phyloP scores from a whole-genome alignment of 2,797 vertebrate genomes.

The Arctocebus calabarensis region DNA sequence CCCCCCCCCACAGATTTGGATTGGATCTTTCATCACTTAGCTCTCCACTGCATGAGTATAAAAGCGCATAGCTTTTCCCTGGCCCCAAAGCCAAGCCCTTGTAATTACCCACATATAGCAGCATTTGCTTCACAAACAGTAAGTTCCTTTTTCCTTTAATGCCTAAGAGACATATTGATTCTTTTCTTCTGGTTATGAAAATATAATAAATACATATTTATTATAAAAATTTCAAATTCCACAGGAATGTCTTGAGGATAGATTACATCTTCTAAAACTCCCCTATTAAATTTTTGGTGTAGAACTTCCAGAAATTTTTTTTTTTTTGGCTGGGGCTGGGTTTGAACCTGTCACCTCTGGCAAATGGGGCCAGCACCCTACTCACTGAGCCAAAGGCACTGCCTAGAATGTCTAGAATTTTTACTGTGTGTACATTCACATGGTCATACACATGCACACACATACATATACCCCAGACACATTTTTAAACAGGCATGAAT shows the following conservation, averaged over 20 bases:
- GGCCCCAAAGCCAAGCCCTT: not conserved
- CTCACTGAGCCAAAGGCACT: no score
- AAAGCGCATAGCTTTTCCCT: not conserved
- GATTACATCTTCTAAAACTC: not conserved
- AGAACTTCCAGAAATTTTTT: not conserved
- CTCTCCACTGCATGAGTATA: not conserved
- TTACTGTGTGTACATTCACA: not conserved
- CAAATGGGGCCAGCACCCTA: no score
- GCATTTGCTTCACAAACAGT: not conserved
- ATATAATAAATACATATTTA: not conserved
- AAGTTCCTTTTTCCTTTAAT: not conserved
- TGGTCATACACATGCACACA: not conserved
- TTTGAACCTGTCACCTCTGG: no score
- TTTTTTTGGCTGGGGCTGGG: no score
- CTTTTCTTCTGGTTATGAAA: constrained; percentile 28
- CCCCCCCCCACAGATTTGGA: fast-evolving
- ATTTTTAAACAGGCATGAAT: not conserved
- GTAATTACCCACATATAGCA: not conserved
- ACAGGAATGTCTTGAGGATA: not conserved
- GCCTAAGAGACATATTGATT: not conserved
- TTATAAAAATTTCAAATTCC: not conserved
- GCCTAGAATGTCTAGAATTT: not conserved
- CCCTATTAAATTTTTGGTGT: not conserved
- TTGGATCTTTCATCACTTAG: not conserved
- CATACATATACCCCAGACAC: not conserved